Conservation (phyloP, 2,888 invertebrate species). For the Pterobdella sp. region DNA sequence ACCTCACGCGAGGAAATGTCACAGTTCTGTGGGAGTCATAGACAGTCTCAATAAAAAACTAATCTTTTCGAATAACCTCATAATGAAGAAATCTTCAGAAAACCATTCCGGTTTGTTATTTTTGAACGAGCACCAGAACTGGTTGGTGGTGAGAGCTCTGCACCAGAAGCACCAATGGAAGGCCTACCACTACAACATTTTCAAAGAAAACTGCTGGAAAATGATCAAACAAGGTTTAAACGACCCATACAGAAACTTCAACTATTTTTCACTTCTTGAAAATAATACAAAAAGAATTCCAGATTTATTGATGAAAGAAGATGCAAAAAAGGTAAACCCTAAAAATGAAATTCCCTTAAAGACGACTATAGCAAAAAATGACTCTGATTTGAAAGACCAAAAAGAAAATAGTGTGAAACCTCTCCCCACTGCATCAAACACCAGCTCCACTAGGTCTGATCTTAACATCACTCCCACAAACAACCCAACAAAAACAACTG, state of each 20-base stretch:
- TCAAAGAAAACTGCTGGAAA: neutral
- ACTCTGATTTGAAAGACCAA: neutral
- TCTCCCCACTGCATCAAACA: neutral
- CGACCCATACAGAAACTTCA: neutral
- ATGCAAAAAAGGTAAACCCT: neutral
- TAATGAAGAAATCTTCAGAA: neutral
- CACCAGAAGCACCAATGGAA: conserved; percentile 8
- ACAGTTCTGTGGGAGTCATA: neutral
- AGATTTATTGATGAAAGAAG: neutral
- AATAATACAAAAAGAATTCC: neutral
- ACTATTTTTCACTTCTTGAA: neutral
- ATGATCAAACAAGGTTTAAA: neutral
- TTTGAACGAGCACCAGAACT: neutral
- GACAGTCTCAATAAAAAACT: neutral
- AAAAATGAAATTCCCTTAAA: neutral
- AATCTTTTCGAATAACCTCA: neutral
- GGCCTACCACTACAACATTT: neutral
- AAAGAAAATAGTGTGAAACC: neutral
- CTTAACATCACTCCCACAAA: neutral
- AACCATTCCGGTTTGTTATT: neutral
- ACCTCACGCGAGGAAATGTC: neutral
- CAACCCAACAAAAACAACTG: neutral
- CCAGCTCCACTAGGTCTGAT: neutral
- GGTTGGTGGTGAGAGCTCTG: neutral
- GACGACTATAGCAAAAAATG: no score